Evolutionary conservation across 2,888 invertebrate genomes (phyloP).

Genomic region (Caprella mutica): DNA sequence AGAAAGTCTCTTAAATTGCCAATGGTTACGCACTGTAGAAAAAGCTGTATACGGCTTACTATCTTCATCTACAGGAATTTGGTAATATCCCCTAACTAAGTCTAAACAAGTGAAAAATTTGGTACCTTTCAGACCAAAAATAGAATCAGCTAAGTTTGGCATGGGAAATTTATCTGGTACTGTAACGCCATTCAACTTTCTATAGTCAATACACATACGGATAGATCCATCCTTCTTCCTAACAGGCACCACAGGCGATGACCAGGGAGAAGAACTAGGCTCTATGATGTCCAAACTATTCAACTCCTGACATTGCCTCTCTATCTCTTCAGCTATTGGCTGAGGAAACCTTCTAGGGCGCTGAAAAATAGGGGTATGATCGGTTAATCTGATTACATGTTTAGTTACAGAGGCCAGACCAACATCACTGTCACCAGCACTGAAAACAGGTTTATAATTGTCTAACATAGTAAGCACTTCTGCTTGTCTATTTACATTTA

Average conservation of each 20-base stretch:
- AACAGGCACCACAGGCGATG: not conserved
- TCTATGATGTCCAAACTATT: not conserved
- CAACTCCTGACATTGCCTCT: not conserved
- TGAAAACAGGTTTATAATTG: too few species aligned
- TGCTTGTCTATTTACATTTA: too few species aligned
- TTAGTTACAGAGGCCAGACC: not conserved
- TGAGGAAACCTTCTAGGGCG: not conserved
- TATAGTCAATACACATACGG: not conserved
- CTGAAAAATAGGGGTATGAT: not conserved
- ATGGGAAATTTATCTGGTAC: constrained; percentile 7
- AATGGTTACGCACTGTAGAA: constrained; percentile 2
- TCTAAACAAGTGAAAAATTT: not conserved
- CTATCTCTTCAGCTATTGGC: constrained; percentile 2
- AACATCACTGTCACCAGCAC: not conserved
- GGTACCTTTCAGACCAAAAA: not conserved
- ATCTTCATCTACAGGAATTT: not conserved
- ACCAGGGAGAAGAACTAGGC: not conserved
- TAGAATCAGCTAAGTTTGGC: not conserved
- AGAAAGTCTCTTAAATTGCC: not conserved
- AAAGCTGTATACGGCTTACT: not conserved
- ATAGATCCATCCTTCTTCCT: constrained; percentile 1
- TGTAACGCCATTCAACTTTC: not conserved
- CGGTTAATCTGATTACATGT: not conserved
- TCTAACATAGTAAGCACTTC: too few species aligned
- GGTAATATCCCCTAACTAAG: not conserved